phyloP scores from a whole-genome alignment of 1,140 invertebrate genomes.

The Anthonomus grandis region DNA sequence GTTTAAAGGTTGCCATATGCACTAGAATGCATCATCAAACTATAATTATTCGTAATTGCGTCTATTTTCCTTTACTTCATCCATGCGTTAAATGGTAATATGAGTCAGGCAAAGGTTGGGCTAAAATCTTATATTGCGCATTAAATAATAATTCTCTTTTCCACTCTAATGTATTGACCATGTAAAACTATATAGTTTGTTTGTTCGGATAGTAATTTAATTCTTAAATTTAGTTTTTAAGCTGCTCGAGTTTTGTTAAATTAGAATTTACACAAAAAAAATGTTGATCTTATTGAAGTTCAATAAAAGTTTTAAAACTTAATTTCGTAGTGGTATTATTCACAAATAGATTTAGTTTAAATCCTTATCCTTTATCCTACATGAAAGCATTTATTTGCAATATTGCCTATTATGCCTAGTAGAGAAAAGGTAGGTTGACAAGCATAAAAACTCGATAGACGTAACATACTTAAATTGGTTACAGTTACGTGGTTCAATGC shows the following conservation, averaged over 20 bases:
- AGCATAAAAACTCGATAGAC: too few species aligned
- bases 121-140: constrained; percentile 8
- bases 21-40: background rate
- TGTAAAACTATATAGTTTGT: constrained; percentile 2
- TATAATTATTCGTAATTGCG: background rate
- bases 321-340: constrained; percentile 38
- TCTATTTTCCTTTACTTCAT: background rate
- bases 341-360: constrained; percentile 32
- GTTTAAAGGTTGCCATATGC: constrained; percentile 6
- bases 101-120: constrained; percentile 6
- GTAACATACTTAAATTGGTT: too few species aligned
- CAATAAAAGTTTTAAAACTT: constrained; percentile 36
- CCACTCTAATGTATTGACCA: too few species aligned
- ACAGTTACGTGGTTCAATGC: constrained; percentile 6
- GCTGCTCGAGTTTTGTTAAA: too few species aligned
- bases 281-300: constrained; percentile 17
- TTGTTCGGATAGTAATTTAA: background rate
- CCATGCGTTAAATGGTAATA: constrained; percentile 3
- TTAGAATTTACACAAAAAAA: too few species aligned
- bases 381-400: too few species aligned
- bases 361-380: constrained; percentile 23
- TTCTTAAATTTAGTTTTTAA: too few species aligned
- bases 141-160: too few species aligned
- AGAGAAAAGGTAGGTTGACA: constrained; percentile 12
- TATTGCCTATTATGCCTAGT: too few species aligned